Percentiles rank a stretch among this genome's conserved stretches.
Conservation (phyloP, 2,888 invertebrate genomes). For the Autographa gamma region DNA sequence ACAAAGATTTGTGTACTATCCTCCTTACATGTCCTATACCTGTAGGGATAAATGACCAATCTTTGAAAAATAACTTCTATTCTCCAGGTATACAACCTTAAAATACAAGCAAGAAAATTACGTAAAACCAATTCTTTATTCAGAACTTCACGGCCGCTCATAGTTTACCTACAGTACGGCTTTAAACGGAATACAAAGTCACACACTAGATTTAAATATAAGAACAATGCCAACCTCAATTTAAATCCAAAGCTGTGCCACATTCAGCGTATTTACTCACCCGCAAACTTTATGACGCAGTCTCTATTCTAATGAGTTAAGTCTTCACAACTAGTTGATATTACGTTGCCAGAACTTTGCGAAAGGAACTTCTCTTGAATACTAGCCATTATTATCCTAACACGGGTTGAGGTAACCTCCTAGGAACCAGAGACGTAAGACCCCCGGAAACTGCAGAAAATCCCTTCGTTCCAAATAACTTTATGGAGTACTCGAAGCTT, state of each 20-base stretch:
- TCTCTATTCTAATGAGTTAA: constrained; percentile 67
- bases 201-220: constrained; percentile 38
- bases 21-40: no score
- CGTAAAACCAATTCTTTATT: not conserved
- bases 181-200: constrained; percentile 35
- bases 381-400: constrained; percentile 71
- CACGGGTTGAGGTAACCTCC: constrained; percentile 65
- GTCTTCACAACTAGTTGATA: constrained; percentile 64
- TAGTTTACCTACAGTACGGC: not conserved
- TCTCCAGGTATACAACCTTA: no score
- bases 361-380: constrained; percentile 62
- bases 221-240: constrained; percentile 39
- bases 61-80: no score
- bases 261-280: constrained; percentile 51
- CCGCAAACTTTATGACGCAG: constrained; percentile 49
- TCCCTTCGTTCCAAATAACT: constrained; percentile 11
- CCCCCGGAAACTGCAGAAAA: constrained; percentile 38
- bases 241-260: constrained; percentile 42
- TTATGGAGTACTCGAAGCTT: constrained; percentile 5
- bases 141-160: not conserved
- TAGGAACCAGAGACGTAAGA: constrained; percentile 57
- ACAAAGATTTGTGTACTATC: no score
- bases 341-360: constrained; percentile 59
- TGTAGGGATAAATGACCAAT: no score
- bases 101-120: not conserved